phyloP scores from a whole-genome alignment of 2,797 vertebrate genomes.

The Pangasius djambal region DNA sequence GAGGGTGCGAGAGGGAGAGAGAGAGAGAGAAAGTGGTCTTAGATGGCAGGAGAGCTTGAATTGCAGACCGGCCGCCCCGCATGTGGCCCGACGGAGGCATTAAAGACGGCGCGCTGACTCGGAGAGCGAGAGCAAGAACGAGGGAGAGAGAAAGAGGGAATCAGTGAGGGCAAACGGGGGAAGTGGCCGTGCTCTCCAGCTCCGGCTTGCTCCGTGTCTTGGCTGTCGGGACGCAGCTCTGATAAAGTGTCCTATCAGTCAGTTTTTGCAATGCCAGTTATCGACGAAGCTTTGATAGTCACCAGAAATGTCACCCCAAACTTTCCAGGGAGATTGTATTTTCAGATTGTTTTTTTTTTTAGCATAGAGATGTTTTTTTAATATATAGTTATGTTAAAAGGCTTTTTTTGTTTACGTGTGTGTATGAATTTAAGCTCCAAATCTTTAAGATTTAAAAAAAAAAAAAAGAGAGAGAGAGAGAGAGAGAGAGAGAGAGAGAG shows the following conservation, averaged over 20 bases:
- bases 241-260: slow-evolving; percentile 54
- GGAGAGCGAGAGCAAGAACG: slow-evolving; percentile 29
- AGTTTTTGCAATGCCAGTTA: not conserved
- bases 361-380: not conserved
- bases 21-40: slow-evolving; percentile 57
- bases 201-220: slow-evolving; percentile 28
- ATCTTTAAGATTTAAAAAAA: not conserved
- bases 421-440: not conserved
- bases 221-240: slow-evolving; percentile 59
- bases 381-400: not conserved
- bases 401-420: not conserved
- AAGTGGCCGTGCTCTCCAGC: slow-evolving; percentile 42
- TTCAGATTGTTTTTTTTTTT: not conserved
- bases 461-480: not conserved
- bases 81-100: slow-evolving; percentile 76
- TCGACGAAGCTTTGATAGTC: not conserved
- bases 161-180: slow-evolving; percentile 7
- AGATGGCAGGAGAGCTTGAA: slow-evolving; percentile 76
- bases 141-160: not conserved
- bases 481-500: not conserved
- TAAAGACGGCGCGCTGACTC: slow-evolving; percentile 63
- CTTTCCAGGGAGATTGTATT: not conserved
- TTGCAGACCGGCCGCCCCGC: slow-evolving; percentile 75
- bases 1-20: slow-evolving; percentile 39
- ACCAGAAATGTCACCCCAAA: not conserved